These are phyloP conservation scores for Aldrovandia affinis DNA, from an alignment of 2,797 vertebrate species.

Conservation along the genomic window DNA sequence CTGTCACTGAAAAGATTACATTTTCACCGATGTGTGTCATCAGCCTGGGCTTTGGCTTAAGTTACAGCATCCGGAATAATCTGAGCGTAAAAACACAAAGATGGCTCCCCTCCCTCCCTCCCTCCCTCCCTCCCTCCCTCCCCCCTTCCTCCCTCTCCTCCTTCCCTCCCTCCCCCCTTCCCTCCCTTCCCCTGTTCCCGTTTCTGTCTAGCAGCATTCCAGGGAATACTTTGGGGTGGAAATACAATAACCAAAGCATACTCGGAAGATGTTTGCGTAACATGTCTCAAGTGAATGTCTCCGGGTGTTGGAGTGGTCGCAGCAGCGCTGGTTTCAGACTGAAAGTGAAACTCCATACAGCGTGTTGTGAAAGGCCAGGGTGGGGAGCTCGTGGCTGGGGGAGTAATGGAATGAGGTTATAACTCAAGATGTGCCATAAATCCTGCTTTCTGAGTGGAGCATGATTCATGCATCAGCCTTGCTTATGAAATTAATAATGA, in stretches of 20 bases:
- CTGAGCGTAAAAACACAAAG: background rate
- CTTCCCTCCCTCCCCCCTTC: background rate
- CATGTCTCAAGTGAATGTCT: too few species aligned
- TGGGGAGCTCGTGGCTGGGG: background rate
- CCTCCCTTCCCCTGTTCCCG: background rate
- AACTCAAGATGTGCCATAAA: slow-evolving; percentile 66
- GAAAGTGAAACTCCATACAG: background rate
- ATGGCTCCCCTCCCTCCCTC: background rate
- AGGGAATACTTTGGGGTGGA: background rate
- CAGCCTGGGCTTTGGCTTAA: background rate
- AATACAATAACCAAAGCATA: background rate
- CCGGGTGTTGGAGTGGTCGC: too few species aligned
- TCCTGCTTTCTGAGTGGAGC: slow-evolving; percentile 62
- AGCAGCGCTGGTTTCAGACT: background rate
- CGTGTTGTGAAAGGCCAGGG: background rate
- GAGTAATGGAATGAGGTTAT: slow-evolving; percentile 71
- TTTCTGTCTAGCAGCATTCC: background rate
- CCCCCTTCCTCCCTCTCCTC: background rate
- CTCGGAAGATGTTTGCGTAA: too few species aligned
- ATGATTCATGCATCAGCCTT: slow-evolving; percentile 45
- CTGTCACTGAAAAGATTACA: background rate
- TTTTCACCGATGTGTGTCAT: background rate
- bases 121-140: background rate
- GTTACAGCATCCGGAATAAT: slow-evolving; percentile 53
- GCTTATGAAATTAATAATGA: slow-evolving; percentile 15